phyloP scores from a whole-genome alignment of 2,113 vertebrate genomes.

The Crotalus viridis region DNA sequence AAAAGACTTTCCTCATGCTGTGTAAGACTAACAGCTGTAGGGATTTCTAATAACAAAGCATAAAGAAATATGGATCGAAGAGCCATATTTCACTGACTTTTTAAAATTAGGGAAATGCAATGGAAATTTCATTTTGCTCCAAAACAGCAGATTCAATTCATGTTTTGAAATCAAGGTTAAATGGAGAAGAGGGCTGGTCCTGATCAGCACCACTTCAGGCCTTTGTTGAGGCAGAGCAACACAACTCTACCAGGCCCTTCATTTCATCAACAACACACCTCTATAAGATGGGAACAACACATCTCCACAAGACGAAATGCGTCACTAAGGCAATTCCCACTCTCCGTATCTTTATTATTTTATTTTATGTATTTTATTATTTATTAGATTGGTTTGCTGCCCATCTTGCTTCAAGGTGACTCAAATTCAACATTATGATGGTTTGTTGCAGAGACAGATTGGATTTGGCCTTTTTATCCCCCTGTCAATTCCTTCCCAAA shows the following conservation, averaged over 20 bases:
- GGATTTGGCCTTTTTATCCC: neutral
- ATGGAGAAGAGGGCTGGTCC: neutral
- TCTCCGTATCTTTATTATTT: neutral
- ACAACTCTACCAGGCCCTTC: neutral
- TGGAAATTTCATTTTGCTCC: neutral
- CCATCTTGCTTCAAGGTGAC: too few relatives aligned
- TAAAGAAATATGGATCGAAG: neutral
- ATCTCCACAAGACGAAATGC: neutral
- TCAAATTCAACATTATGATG: neutral
- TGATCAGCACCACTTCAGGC: neutral
- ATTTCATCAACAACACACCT: neutral
- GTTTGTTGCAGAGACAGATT: neutral
- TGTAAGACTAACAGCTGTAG: neutral
- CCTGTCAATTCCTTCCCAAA: neutral
- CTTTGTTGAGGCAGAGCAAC: neutral
- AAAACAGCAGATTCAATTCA: neutral
- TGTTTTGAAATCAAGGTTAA: neutral
- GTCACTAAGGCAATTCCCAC: neutral
- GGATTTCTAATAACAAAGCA: neutral
- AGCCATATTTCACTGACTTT: neutral
- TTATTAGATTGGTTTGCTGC: too few relatives aligned
- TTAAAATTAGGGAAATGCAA: neutral
- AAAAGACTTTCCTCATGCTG: neutral
- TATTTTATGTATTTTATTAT: too few relatives aligned
- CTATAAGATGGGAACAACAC: neutral